A percentile compares a stretch with the other conserved stretches of the same genome.
phyloP scores from a whole-genome alignment of 1,140 invertebrate species.

The Hydropsyche tenuis region DNA sequence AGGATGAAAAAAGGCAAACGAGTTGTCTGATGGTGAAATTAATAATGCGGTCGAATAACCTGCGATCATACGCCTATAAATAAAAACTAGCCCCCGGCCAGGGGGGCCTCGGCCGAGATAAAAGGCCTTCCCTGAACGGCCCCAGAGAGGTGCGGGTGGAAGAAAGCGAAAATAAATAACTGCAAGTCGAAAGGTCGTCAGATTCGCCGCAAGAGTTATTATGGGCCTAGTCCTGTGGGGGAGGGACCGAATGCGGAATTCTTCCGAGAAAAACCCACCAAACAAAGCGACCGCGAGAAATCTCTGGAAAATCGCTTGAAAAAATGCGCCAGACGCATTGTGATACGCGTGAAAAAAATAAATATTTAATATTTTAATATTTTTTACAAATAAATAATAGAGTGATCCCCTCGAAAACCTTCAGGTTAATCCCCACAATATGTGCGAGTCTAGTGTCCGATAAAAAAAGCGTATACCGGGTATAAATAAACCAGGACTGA shows the following conservation, averaged over 20 bases:
- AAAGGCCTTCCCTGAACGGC: constrained; percentile 29
- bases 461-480: not conserved
- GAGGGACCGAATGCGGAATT: constrained; percentile 12
- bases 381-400: not conserved
- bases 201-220: constrained; percentile 50
- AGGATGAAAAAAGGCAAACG: constrained; percentile 44
- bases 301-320: not conserved
- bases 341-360: not conserved
- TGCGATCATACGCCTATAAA: constrained; percentile 50
- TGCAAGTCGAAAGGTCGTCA: constrained; percentile 49
- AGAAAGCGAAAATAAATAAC: constrained; percentile 49
- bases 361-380: no score
- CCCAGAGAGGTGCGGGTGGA: constrained; percentile 36
- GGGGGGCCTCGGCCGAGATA: constrained; percentile 36
- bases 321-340: not conserved
- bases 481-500: constrained; percentile 7
- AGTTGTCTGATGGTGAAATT: constrained; percentile 48
- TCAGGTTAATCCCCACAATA: constrained; percentile 21
- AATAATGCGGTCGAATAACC: constrained; percentile 50
- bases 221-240: constrained; percentile 39
- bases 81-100: constrained; percentile 46
- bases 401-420: not conserved
- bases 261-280: constrained; percentile 4
- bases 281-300: constrained; percentile 11
- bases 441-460: not conserved